These are phyloP conservation scores for Paratrypauchen microcephalus DNA, from an alignment of 2,797 vertebrate species.

Conservation along the genomic window DNA sequence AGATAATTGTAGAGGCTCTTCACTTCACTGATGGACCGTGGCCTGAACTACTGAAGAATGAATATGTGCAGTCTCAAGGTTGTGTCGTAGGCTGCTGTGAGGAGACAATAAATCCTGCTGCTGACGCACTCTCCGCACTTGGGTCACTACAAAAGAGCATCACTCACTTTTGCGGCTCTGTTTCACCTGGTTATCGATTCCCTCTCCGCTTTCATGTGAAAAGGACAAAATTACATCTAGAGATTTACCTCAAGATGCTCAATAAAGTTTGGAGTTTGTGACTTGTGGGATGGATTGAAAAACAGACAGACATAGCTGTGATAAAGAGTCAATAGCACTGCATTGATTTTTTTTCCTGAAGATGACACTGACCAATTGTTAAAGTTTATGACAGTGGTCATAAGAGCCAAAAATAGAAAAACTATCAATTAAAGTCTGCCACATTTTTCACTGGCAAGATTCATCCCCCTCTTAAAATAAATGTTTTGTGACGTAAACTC, in stretches of 20 bases:
- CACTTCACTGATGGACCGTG: conserved; percentile 22
- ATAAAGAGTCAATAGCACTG: conserved; percentile 41
- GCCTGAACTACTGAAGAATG: conserved; percentile 54
- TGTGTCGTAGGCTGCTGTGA: conserved; percentile 42
- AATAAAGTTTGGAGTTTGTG: conserved; percentile 47
- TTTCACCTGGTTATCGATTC: conserved; percentile 66
- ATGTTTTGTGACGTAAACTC: conserved; percentile 6
- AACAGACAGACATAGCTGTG: conserved; percentile 55
- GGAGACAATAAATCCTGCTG: conserved; percentile 66
- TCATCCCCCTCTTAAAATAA: conserved; percentile 30
- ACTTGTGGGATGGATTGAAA: conserved; percentile 45
- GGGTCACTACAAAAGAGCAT: conserved; percentile 53
- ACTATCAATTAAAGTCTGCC: conserved; percentile 33
- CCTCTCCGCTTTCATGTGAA: conserved; percentile 45
- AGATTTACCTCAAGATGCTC: conserved; percentile 51
- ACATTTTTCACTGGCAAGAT: conserved; percentile 19
- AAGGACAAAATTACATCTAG: conserved; percentile 61
- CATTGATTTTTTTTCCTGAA: conserved; percentile 44
- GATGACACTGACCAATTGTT: conserved; percentile 45
- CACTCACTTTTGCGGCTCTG: conserved; percentile 59
- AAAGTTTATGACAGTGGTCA: conserved; percentile 43
- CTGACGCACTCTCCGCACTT: conserved; percentile 65
- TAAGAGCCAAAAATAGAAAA: conserved; percentile 26
- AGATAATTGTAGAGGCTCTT: conserved; percentile 29
- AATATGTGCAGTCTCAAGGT: conserved; percentile 62